These are phyloP conservation scores for Mycalesis mineus DNA, from an alignment of 2,888 invertebrate species.

Conservation along the genomic window DNA sequence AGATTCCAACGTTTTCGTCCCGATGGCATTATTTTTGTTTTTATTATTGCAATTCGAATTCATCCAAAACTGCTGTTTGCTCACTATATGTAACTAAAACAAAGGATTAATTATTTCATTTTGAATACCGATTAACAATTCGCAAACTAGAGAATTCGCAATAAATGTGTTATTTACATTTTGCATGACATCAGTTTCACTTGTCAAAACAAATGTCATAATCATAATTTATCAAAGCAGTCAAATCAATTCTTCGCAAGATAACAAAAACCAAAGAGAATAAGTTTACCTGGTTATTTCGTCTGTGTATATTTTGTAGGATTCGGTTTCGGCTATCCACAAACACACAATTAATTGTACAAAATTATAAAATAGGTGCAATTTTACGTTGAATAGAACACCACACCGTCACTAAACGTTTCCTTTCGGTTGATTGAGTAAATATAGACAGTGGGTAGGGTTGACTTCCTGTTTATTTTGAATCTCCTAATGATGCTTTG, in stretches of 20 bases:
- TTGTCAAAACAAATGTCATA: background rate
- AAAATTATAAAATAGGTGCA: background rate
- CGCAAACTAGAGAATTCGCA: background rate
- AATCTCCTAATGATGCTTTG: slow-evolving; percentile 17
- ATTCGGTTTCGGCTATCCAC: background rate
- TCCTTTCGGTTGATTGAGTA: background rate
- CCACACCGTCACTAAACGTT: background rate
- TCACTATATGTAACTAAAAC: background rate
- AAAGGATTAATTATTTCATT: background rate
- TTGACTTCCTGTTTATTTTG: slow-evolving; percentile 25
- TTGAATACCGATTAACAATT: background rate
- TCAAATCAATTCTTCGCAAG: background rate
- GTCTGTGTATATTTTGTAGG: background rate
- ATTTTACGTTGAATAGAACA: background rate
- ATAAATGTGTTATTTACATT: background rate
- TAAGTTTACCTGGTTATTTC: background rate
- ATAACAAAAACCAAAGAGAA: background rate
- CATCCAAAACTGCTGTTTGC: background rate
- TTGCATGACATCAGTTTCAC: background rate
- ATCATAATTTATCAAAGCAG: background rate
- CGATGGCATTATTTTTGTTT: slow-evolving; percentile 70
- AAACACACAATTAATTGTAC: background rate
- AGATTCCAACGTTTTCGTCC: slow-evolving; percentile 87
- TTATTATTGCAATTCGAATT: background rate
- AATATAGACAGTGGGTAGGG: slow-evolving; percentile 1